A percentile compares a stretch with the other conserved stretches of the same genome.
Conservation (phyloP, 2,888 invertebrate species). For the Phlogophora meticulosa region DNA sequence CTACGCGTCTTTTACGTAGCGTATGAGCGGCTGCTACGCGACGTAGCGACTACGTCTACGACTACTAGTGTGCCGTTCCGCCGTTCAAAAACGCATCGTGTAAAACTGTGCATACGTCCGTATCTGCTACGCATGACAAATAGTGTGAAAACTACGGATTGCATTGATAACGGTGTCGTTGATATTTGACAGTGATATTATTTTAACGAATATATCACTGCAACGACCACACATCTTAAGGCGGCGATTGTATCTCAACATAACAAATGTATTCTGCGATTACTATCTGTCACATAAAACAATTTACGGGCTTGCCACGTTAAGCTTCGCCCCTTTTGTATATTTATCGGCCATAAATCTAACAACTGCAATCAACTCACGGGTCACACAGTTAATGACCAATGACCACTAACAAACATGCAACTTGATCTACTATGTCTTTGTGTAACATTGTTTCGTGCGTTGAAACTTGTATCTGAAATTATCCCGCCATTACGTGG, state of each 20-base stretch:
- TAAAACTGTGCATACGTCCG: background rate
- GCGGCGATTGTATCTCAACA: slow-evolving; percentile 79
- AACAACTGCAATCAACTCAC: slow-evolving; percentile 72
- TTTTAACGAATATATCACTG: slow-evolving; percentile 51
- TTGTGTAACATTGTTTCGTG: slow-evolving; percentile 30
- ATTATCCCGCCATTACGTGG: background rate
- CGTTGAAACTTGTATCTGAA: background rate
- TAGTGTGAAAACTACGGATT: background rate
- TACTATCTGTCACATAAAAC: slow-evolving; percentile 80
- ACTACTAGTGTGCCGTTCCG: no score
- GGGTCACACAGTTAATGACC: slow-evolving; percentile 72
- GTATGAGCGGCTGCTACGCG: background rate
- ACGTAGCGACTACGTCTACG: slow-evolving; percentile 4
- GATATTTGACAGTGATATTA: slow-evolving; percentile 38
- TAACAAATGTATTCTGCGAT: slow-evolving; percentile 72
- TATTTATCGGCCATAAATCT: slow-evolving; percentile 80
- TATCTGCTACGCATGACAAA: background rate
- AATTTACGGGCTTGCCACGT: slow-evolving; percentile 80
- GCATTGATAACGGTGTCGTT: background rate
- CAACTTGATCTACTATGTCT: slow-evolving; percentile 31
- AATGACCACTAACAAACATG: slow-evolving; percentile 72
- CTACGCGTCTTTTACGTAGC: slow-evolving; percentile 22
- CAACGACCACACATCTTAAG: slow-evolving; percentile 42
- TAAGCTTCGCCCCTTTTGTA: slow-evolving; percentile 79
- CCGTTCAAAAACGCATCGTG: no score